Conservation (phyloP, 2,888 invertebrate genomes). For the Agrochola lota region DNA sequence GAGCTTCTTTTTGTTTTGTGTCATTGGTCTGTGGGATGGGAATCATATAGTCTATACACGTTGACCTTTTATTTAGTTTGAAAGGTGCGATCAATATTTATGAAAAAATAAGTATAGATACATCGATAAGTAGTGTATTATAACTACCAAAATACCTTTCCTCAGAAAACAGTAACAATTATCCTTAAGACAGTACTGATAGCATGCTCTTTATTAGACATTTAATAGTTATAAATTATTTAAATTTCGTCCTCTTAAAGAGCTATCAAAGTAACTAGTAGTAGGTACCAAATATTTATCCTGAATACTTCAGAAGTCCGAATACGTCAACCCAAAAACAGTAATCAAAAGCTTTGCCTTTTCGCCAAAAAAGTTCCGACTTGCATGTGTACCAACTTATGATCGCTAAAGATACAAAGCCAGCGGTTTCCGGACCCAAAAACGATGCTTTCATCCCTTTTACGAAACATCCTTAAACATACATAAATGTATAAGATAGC, state of each 20-base stretch:
- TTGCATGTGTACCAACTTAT: constrained; percentile 47
- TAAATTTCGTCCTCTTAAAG: not conserved
- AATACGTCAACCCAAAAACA: constrained; percentile 9
- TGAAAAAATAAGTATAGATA: not conserved
- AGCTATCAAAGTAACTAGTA: not conserved
- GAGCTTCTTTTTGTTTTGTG: constrained; percentile 26
- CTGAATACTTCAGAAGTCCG: not conserved
- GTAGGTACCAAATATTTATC: not conserved
- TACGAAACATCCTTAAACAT: constrained; percentile 54
- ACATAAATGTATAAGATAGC: constrained; percentile 46
- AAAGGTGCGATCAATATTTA: not conserved
- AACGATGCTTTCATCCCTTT: constrained; percentile 59
- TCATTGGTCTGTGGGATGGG: not conserved
- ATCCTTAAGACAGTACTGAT: too few relatives aligned
- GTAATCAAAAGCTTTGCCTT: constrained; percentile 34
- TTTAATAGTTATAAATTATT: not conserved
- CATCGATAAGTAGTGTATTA: not conserved
- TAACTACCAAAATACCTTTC: not conserved
- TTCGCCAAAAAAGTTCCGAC: constrained; percentile 32
- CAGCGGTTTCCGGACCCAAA: constrained; percentile 63
- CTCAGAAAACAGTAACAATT: too few relatives aligned
- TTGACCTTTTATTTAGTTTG: not conserved
- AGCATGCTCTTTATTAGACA: not conserved
- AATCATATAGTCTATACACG: not conserved
- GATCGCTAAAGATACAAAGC: constrained; percentile 56